phyloP scores from a whole-genome alignment of 2,888 invertebrate genomes.

The Pterobdella sp. region DNA sequence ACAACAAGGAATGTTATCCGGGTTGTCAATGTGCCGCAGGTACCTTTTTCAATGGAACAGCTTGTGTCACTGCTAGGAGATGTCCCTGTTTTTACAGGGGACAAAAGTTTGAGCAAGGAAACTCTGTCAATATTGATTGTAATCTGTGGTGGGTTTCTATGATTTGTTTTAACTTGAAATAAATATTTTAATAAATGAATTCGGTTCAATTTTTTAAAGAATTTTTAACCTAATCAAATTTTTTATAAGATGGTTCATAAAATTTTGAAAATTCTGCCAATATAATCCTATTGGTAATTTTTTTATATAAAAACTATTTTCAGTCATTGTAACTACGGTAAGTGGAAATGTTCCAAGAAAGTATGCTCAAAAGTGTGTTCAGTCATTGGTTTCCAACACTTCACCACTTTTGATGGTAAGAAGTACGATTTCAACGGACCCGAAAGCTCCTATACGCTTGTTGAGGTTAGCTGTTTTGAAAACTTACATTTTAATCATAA shows the following conservation, averaged over 20 bases:
- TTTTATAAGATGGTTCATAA: too few relatives aligned
- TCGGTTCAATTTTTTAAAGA: background rate
- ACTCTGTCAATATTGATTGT: conserved; percentile 40
- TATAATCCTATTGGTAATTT: too few relatives aligned
- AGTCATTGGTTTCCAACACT: conserved; percentile 42
- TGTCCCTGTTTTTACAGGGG: conserved; percentile 38
- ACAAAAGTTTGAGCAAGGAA: conserved; percentile 38
- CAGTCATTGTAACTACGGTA: conserved; percentile 42
- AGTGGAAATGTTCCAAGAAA: conserved; percentile 44
- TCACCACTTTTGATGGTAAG: conserved; percentile 44
- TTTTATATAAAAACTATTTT: background rate
- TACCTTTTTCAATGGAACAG: conserved; percentile 28
- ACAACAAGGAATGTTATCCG: conserved; percentile 29
- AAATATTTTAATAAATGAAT: conserved; percentile 23
- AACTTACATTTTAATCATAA: too few relatives aligned
- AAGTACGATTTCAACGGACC: conserved; percentile 40
- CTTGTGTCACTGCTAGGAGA: conserved; percentile 28
- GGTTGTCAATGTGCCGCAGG: conserved; percentile 36
- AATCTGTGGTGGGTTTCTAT: conserved; percentile 41
- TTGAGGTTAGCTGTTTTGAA: conserved; percentile 33
- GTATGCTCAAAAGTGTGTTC: conserved; percentile 42
- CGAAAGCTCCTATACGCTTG: conserved; percentile 33
- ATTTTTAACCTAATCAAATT: background rate
- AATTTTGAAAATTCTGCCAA: too few relatives aligned
- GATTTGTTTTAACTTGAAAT: background rate